Percentiles rank a stretch among this genome's conserved stretches.
Conservation (phyloP, 2,113 vertebrate genomes). For the Pluvianellus socialis region DNA sequence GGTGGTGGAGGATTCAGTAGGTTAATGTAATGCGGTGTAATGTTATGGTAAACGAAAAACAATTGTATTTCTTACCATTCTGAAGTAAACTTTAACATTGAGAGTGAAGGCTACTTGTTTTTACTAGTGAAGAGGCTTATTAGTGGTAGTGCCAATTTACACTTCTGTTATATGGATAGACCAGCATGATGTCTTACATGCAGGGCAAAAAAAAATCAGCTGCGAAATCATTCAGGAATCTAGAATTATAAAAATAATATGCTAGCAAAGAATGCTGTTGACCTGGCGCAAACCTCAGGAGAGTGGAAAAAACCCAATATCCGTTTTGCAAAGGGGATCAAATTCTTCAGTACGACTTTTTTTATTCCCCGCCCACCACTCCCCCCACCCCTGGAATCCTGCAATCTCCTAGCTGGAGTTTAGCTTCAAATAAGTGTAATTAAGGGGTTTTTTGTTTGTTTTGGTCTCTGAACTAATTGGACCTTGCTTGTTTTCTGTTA, state of each 20-base stretch:
- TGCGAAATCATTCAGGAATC: not conserved
- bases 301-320: not conserved
- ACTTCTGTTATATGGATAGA: not conserved
- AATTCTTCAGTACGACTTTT: not conserved
- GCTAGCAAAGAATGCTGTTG: too few relatives aligned
- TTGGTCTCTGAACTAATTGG: not conserved
- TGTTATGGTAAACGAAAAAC: not conserved
- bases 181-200: not conserved
- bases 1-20: not conserved
- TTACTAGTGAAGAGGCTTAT: not conserved
- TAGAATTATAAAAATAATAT: not conserved
- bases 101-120: not conserved
- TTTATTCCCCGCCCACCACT: rapidly evolving
- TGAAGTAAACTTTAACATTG: not conserved
- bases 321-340: not conserved
- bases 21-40: not conserved
- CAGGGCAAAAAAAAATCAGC: not conserved
- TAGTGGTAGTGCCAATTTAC: not conserved
- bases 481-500: not conserved
- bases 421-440: not conserved
- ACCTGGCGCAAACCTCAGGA: not conserved
- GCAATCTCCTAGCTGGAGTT: not conserved
- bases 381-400: not conserved
- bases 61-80: not conserved
- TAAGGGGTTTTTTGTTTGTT: not conserved